Evolutionary conservation across 2,797 vertebrate genomes (phyloP), one percentile per base, ranked within the genome.

Genomic region (Saxicola maurus): DNA sequence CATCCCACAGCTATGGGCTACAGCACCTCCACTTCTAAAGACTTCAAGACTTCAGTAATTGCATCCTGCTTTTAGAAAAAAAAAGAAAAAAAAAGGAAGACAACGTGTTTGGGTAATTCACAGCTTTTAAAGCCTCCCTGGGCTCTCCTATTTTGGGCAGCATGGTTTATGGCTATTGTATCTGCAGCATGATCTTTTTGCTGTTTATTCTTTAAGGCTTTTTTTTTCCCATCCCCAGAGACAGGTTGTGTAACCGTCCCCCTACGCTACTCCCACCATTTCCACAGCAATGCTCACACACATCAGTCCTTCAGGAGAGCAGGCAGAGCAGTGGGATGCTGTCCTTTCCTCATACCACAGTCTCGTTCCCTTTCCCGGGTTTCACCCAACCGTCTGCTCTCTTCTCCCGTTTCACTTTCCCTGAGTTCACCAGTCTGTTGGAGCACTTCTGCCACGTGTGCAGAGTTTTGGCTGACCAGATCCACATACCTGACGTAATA

Each of bases 401-500:
- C 94, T 99, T 99, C 87, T 98, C 98, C 51, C 98, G 97, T 69
- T 98, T 98, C 83, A 98, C 98, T 94, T 98, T 97, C 93, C 98
- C 98, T 18, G 98, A 98, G 95, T 98, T 98, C 94, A 99, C 97
- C 87, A 99, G 96, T 90, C 98, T 98, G 82, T 98, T 97, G 1
- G 98, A 98, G 96, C 99, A 99, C 92, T 98, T 99, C 95, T 99
- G 98, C 99, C 99, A 99, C 0, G 99, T 99, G 96, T 99, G 99
- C 59, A 99, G 97, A 13, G 99, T 99, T 95, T 99, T 99, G 67
- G 98, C 99, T 2, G 99, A 99, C 99, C 99, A 99, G 95, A 99
- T 99, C 99, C 99, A 99, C 99, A 99, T 99, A 87, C 99, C 98
- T 5, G 99, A 99, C 0, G 99, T 99, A 96, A 99, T 99, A 91